These are phyloP conservation scores for Scaptomyza flava DNA, from an alignment of 2,888 invertebrate species.

Conservation along the genomic window DNA sequence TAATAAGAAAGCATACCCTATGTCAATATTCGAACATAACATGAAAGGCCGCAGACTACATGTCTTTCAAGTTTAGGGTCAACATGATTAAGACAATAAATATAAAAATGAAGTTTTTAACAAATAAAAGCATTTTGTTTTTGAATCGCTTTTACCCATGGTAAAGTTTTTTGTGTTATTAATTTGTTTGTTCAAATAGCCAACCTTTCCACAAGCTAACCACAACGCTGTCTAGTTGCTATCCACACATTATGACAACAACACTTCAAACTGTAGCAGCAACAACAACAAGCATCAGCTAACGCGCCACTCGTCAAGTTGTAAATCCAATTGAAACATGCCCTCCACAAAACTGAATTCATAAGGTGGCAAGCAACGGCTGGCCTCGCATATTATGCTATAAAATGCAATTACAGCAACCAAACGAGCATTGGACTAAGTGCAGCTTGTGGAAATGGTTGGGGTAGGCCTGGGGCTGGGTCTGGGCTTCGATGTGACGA, in stretches of 20 bases:
- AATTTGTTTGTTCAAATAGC: background rate
- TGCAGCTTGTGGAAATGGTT: slow-evolving; percentile 6
- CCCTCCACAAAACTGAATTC: slow-evolving; percentile 4
- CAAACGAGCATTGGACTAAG: slow-evolving; percentile 38
- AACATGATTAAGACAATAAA: too few relatives aligned
- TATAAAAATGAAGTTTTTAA: too few relatives aligned
- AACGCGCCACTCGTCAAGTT: slow-evolving; percentile 42
- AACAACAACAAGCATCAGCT: slow-evolving; percentile 25
- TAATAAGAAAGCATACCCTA: background rate
- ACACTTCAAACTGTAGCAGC: slow-evolving; percentile 52
- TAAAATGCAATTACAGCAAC: slow-evolving; percentile 67
- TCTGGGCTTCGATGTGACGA: slow-evolving; percentile 5
- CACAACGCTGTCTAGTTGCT: slow-evolving; percentile 45
- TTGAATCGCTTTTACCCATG: background rate
- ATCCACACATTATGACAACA: slow-evolving; percentile 49
- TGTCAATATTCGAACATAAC: background rate
- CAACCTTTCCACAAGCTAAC: slow-evolving; percentile 35
- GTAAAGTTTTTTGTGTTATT: background rate
- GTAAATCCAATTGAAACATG: slow-evolving; percentile 57
- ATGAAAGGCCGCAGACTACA: too few relatives aligned
- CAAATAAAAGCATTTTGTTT: too few relatives aligned
- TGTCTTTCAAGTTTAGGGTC: too few relatives aligned
- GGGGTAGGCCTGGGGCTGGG: slow-evolving; percentile 1
- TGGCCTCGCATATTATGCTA: slow-evolving; percentile 40
- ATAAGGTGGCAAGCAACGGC: slow-evolving; percentile 12